These are phyloP conservation scores for Labeo catla DNA, from an alignment of 2,113 vertebrate species.

Conservation along the genomic window DNA sequence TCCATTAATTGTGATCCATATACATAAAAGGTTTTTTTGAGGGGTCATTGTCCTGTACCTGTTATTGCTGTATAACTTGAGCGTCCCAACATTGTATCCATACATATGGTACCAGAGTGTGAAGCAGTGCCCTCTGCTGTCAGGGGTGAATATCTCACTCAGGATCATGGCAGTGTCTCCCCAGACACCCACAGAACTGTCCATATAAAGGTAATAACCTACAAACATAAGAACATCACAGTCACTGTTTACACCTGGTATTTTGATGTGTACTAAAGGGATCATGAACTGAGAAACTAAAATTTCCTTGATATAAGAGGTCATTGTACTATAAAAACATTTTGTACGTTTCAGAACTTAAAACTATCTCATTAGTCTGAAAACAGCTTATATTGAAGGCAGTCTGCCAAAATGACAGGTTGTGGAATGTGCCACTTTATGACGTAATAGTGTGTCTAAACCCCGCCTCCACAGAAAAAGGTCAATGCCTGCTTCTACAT, in stretches of 20 bases:
- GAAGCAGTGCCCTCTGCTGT: conserved; percentile 70
- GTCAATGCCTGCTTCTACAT: no score
- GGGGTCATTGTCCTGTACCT: conserved; percentile 60
- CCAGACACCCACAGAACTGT: conserved; percentile 71
- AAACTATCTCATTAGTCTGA: no score
- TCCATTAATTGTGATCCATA: not conserved
- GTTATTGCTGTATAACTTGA: conserved; percentile 69
- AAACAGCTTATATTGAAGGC: no score
- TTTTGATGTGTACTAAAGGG: not conserved
- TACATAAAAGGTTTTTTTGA: not conserved
- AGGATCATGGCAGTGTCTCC: conserved; percentile 66
- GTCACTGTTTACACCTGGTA: not conserved
- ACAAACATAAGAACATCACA: conserved; percentile 13
- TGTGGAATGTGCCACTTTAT: no score
- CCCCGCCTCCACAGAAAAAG: no score
- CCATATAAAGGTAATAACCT: conserved; percentile 76
- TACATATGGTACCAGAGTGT: conserved; percentile 77
- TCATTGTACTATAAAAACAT: no score
- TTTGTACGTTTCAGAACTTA: no score
- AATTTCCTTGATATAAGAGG: no score
- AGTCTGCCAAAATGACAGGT: no score
- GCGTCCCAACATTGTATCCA: conserved; percentile 67
- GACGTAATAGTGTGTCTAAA: no score
- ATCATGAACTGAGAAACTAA: no score
- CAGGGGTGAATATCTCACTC: conserved; percentile 69